phyloP scores from a whole-genome alignment of 2,113 vertebrate genomes.

The Balaeniceps rex region DNA sequence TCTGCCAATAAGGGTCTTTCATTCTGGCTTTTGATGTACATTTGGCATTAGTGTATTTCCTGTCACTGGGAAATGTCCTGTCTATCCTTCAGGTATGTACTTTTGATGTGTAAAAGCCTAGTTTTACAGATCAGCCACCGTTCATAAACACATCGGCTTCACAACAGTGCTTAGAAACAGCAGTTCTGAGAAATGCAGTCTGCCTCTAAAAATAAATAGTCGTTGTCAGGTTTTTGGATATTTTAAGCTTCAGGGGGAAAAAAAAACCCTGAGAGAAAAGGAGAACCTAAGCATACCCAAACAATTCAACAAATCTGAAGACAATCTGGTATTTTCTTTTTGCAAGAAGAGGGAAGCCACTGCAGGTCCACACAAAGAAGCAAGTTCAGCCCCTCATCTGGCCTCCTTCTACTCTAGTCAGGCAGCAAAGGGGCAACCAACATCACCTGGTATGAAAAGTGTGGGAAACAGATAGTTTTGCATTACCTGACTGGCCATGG shows the following conservation, averaged over 20 bases:
- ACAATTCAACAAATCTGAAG: neutral
- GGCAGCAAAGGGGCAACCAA: neutral
- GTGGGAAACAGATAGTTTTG: neutral
- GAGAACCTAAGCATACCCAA: neutral
- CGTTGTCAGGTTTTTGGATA: neutral
- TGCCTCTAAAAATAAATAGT: neutral
- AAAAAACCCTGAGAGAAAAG: neutral
- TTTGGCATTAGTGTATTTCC: neutral
- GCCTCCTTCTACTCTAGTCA: neutral
- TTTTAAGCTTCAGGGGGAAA: neutral
- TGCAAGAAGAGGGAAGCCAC: neutral
- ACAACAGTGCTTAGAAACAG: neutral
- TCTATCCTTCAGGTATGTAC: neutral
- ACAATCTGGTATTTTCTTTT: neutral
- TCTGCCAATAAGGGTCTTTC: neutral
- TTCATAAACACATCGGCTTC: neutral
- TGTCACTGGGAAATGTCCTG: neutral
- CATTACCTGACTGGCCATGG: neutral
- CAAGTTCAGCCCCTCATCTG: neutral
- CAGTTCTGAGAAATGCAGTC: neutral
- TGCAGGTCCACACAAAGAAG: neutral
- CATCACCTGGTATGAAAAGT: neutral
- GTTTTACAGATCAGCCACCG: neutral
- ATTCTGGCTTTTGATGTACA: neutral
- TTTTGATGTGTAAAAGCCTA: neutral